phyloP scores from a whole-genome alignment of 2,797 vertebrate species.

The Remorina albescens region DNA sequence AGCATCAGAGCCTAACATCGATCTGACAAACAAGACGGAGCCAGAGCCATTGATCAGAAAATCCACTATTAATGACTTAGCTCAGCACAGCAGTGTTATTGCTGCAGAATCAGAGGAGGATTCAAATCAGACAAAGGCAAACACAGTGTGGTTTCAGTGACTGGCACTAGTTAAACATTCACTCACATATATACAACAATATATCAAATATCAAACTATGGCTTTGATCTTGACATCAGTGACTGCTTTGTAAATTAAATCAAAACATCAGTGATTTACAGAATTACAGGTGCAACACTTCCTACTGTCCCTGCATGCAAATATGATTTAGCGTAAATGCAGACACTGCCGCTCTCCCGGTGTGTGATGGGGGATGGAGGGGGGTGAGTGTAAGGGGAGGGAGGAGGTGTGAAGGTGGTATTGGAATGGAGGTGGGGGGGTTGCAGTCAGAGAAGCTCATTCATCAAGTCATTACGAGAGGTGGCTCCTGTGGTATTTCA shows the following conservation, averaged over 20 bases:
- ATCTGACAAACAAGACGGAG: slow-evolving; percentile 75
- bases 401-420: slow-evolving; percentile 42
- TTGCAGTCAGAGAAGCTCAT: slow-evolving; percentile 77
- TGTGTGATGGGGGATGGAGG: slow-evolving; percentile 44
- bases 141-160: slow-evolving; percentile 15
- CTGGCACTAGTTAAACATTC: slow-evolving; percentile 17
- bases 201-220: background rate
- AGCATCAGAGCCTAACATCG: slow-evolving; percentile 64
- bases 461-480: slow-evolving; percentile 87
- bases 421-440: slow-evolving; percentile 15
- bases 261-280: background rate
- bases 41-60: slow-evolving; percentile 73
- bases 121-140: slow-evolving; percentile 48
- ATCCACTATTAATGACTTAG: slow-evolving; percentile 79
- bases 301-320: slow-evolving; percentile 25
- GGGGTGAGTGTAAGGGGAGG: slow-evolving; percentile 11
- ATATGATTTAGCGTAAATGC: slow-evolving; percentile 33
- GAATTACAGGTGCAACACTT: slow-evolving; percentile 15
- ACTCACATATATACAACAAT: slow-evolving; percentile 5
- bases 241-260: background rate
- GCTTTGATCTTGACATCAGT: background rate
- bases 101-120: slow-evolving; percentile 55
- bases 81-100: slow-evolving; percentile 41
- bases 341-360: slow-evolving; percentile 23
- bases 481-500: slow-evolving; percentile 84